phyloP scores from a whole-genome alignment of 1,140 invertebrate genomes.

The Gonioctena quinquepunctata region DNA sequence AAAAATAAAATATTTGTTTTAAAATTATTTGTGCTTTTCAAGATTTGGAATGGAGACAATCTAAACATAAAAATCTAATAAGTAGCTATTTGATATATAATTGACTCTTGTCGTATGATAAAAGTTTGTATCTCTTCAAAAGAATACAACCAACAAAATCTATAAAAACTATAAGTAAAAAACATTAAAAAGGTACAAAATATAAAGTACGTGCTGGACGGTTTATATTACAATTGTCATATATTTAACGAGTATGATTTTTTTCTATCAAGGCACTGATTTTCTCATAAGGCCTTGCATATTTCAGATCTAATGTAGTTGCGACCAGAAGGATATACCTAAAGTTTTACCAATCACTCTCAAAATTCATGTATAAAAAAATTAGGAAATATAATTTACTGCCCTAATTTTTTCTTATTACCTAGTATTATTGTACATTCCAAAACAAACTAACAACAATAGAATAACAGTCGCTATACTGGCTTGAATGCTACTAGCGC shows the following conservation, averaged over 20 bases:
- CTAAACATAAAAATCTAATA: background rate
- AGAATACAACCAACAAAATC: background rate
- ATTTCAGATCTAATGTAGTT: constrained; percentile 12
- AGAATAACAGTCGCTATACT: constrained; percentile 33
- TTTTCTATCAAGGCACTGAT: constrained; percentile 24
- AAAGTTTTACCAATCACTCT: background rate
- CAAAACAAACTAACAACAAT: constrained; percentile 30
- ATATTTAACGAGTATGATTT: background rate
- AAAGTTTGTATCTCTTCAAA: background rate
- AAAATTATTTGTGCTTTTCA: no score
- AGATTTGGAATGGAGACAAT: background rate
- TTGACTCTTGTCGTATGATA: background rate
- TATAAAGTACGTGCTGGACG: background rate
- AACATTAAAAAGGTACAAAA: constrained; percentile 2
- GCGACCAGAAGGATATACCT: background rate
- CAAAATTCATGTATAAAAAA: background rate
- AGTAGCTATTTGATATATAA: background rate
- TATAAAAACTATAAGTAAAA: constrained; percentile 2
- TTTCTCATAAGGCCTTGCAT: constrained; percentile 2
- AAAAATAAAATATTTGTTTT: no score
- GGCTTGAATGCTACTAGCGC: constrained; percentile 59
- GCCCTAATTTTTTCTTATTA: constrained; percentile 14
- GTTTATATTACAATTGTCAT: background rate
- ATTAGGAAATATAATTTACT: background rate
- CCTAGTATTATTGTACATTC: constrained; percentile 16